A percentile compares a stretch with the other conserved stretches of the same genome.
phyloP scores from a whole-genome alignment of 2,113 vertebrate species.

The Rhodinocichla rosea region DNA sequence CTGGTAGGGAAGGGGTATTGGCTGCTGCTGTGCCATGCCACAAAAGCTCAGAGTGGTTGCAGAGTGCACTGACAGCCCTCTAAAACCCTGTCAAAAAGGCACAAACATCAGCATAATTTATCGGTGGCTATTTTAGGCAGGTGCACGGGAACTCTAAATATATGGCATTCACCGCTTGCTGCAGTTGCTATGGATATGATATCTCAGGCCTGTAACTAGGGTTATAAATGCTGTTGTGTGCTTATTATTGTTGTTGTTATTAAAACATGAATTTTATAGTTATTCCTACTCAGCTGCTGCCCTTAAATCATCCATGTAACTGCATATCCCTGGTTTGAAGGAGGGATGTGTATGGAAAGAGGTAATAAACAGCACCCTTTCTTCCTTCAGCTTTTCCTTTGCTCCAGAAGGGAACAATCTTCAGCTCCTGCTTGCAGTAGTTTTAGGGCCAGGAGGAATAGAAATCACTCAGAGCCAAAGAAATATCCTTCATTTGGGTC shows the following conservation, averaged over 20 bases:
- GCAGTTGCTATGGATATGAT: slow-evolving; percentile 68
- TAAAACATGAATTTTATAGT: slow-evolving; percentile 59
- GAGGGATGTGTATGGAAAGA: neutral
- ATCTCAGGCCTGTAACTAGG: slow-evolving; percentile 52
- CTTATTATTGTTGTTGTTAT: slow-evolving; percentile 60
- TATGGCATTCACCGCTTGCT: slow-evolving; percentile 38
- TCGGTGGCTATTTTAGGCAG: slow-evolving; percentile 59
- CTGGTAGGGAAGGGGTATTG: neutral
- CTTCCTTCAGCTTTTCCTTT: slow-evolving; percentile 10
- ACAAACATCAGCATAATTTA: slow-evolving; percentile 58
- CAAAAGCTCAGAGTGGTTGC: neutral
- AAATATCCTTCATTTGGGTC: neutral
- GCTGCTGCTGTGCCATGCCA: rapidly evolving
- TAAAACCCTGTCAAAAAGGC: neutral
- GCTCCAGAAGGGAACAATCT: neutral
- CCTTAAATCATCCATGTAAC: slow-evolving; percentile 38
- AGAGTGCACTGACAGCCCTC: neutral
- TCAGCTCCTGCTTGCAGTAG: neutral
- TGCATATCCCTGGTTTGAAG: slow-evolving; percentile 10
- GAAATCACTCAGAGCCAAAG: neutral
- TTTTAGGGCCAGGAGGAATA: neutral
- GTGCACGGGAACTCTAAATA: slow-evolving; percentile 62
- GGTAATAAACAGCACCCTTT: neutral
- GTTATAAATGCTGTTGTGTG: slow-evolving; percentile 58
- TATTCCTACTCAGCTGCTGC: slow-evolving; percentile 20